Conservation (phyloP, 2,888 invertebrate genomes). For the Eutolmus rufibarbis region DNA sequence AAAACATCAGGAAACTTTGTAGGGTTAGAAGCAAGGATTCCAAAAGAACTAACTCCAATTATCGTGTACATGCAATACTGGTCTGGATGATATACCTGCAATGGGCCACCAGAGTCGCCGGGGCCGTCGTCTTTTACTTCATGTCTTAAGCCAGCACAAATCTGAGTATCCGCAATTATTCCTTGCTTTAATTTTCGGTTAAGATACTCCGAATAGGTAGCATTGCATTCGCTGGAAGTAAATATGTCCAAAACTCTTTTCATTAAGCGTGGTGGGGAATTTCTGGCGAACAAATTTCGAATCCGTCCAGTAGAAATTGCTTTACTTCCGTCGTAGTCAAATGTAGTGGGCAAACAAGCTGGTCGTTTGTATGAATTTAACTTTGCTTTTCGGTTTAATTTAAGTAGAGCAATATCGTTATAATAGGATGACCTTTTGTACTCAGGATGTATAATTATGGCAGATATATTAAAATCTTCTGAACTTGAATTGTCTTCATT, state of each 20-base stretch:
- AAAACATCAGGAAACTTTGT: slow-evolving; percentile 67
- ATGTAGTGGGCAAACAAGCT: slow-evolving; percentile 61
- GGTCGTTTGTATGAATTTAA: slow-evolving; percentile 62
- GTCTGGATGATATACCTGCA: slow-evolving; percentile 60
- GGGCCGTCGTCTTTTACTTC: slow-evolving; percentile 63
- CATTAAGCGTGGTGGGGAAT: slow-evolving; percentile 59
- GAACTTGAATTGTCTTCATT: slow-evolving; percentile 54
- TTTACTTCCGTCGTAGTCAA: slow-evolving; percentile 48
- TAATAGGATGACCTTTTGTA: slow-evolving; percentile 58
- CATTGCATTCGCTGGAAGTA: slow-evolving; percentile 57
- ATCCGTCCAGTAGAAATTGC: slow-evolving; percentile 66
- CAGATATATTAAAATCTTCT: slow-evolving; percentile 54
- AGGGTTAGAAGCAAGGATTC: slow-evolving; percentile 59
- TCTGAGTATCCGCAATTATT: slow-evolving; percentile 63
- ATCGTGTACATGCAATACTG: slow-evolving; percentile 63
- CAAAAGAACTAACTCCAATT: slow-evolving; percentile 65
- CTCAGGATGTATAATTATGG: slow-evolving; percentile 57
- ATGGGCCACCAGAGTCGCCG: slow-evolving; percentile 71
- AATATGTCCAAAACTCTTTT: slow-evolving; percentile 65
- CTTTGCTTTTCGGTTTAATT: slow-evolving; percentile 57
- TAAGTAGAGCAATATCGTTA: slow-evolving; percentile 67
- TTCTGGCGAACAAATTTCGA: slow-evolving; percentile 53
- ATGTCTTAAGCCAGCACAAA: slow-evolving; percentile 66
- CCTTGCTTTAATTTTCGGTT: slow-evolving; percentile 57
- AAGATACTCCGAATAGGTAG: slow-evolving; percentile 49